phyloP scores from a whole-genome alignment of 2,113 vertebrate species.

The Mohoua ochrocephala region DNA sequence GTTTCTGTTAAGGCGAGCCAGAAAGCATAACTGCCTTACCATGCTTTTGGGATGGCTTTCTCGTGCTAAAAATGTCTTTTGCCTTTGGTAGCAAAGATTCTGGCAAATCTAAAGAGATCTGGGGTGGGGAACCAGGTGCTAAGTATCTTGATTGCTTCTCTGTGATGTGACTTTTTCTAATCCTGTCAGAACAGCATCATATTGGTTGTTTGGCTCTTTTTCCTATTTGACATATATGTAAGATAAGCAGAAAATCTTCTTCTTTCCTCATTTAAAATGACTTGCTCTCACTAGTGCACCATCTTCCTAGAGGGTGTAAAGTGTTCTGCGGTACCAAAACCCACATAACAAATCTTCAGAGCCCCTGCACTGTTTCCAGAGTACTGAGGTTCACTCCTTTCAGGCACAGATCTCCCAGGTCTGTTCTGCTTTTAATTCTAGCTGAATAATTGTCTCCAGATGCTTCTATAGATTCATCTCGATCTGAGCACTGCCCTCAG shows the following conservation, averaged over 20 bases:
- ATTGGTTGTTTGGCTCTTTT: not conserved
- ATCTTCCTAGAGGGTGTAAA: not conserved
- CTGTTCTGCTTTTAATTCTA: not conserved
- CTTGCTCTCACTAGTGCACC: not conserved
- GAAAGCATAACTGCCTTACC: not conserved
- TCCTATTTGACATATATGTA: not conserved
- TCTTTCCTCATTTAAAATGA: not conserved
- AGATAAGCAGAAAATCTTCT: not conserved
- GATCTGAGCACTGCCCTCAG: not conserved
- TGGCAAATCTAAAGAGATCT: not conserved
- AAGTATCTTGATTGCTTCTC: not conserved
- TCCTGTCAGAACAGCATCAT: not conserved
- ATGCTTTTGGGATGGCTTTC: not conserved
- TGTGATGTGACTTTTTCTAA: not conserved
- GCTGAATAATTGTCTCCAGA: constrained; percentile 9
- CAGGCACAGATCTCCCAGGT: not conserved
- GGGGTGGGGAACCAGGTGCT: not conserved
- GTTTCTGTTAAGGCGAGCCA: not conserved
- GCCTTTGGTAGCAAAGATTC: not conserved
- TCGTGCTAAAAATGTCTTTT: not conserved
- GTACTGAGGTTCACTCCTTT: not conserved
- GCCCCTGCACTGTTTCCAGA: not conserved
- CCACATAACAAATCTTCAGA: not conserved
- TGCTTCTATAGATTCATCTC: not conserved
- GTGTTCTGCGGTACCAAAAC: not conserved